A percentile compares a stretch with the other conserved stretches of the same genome.
phyloP scores from a whole-genome alignment of 2,888 invertebrate species.

The Athrips mouffetella region DNA sequence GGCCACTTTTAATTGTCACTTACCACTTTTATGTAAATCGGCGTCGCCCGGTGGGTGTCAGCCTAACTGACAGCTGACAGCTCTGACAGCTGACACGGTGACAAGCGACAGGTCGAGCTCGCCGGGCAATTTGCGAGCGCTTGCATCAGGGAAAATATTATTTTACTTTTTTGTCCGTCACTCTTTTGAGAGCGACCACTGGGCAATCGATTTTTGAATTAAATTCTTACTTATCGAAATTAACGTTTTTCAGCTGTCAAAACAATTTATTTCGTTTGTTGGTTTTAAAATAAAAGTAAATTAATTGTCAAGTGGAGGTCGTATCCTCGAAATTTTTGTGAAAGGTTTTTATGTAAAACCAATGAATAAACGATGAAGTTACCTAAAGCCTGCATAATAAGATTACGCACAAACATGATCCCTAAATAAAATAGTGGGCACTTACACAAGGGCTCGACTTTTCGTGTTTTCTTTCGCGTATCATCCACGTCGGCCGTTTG shows the following conservation, averaged over 20 bases:
- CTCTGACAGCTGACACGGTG: conserved; percentile 56
- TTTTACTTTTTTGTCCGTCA: conserved; percentile 38
- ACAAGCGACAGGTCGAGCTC: conserved; percentile 61
- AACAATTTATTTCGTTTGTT: too few relatives aligned
- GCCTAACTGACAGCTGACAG: conserved; percentile 38
- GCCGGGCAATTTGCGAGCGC: conserved; percentile 61
- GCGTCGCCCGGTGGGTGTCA: conserved; percentile 53
- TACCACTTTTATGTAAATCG: conserved; percentile 69
- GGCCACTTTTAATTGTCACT: conserved; percentile 60
- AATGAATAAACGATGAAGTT: too few relatives aligned
- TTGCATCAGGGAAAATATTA: conserved; percentile 48
- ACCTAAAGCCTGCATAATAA: background rate
- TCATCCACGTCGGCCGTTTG: conserved; percentile 17
- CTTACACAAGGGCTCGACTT: conserved; percentile 7
- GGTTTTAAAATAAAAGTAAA: too few relatives aligned
- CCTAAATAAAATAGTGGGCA: conserved; percentile 10
- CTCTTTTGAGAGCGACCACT: conserved; percentile 25
- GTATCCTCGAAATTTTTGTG: too few relatives aligned
- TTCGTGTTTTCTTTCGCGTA: conserved; percentile 8
- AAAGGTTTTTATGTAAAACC: too few relatives aligned
- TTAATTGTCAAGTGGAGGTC: too few relatives aligned
- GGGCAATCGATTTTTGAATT: conserved; percentile 21
- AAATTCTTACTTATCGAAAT: background rate
- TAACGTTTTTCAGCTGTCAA: too few relatives aligned
- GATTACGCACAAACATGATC: conserved; percentile 7